A percentile compares a stretch with the other conserved stretches of the same genome.
phyloP scores from a whole-genome alignment of 2,888 invertebrate species.

The Torymus tubicola region DNA sequence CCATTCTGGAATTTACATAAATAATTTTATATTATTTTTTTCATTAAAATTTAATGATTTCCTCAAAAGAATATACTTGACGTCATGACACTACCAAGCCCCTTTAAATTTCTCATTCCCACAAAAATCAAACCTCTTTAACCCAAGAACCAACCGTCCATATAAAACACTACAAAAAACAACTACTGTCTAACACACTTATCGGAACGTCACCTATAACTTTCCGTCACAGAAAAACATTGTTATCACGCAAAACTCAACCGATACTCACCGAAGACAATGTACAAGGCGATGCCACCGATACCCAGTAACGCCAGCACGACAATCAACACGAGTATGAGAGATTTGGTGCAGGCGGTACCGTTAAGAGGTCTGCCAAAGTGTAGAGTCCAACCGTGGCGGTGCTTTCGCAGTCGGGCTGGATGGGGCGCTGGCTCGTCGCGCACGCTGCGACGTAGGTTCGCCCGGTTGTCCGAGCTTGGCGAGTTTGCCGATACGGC shows the following conservation, averaged over 20 bases:
- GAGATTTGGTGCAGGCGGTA: constrained; percentile 67
- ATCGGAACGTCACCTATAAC: too few relatives aligned
- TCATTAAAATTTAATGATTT: constrained; percentile 6
- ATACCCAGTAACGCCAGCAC: constrained; percentile 70
- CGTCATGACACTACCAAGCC: too few relatives aligned
- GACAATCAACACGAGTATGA: constrained; percentile 67
- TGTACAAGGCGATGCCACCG: constrained; percentile 72
- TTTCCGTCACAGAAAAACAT: too few relatives aligned
- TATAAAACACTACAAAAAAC: too few relatives aligned
- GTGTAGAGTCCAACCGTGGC: constrained; percentile 73
- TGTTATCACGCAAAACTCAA: too few relatives aligned
- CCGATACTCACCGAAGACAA: constrained; percentile 70
- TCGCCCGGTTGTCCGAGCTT: constrained; percentile 72
- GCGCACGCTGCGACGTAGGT: constrained; percentile 71
- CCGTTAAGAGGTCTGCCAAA: constrained; percentile 69
- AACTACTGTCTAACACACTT: too few relatives aligned
- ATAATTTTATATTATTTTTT: background rate
- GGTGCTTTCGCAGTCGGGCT: constrained; percentile 71
- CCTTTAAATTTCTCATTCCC: too few relatives aligned
- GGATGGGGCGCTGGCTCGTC: constrained; percentile 73
- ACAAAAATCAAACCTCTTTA: too few relatives aligned
- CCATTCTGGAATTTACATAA: too few relatives aligned
- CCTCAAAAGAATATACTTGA: too few relatives aligned
- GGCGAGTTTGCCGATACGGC: constrained; percentile 70
- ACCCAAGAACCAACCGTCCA: too few relatives aligned